A percentile compares a stretch with the other conserved stretches of the same genome.
Conservation (phyloP, 2,797 vertebrate species). For the Parauchenoglanis punctatus region DNA sequence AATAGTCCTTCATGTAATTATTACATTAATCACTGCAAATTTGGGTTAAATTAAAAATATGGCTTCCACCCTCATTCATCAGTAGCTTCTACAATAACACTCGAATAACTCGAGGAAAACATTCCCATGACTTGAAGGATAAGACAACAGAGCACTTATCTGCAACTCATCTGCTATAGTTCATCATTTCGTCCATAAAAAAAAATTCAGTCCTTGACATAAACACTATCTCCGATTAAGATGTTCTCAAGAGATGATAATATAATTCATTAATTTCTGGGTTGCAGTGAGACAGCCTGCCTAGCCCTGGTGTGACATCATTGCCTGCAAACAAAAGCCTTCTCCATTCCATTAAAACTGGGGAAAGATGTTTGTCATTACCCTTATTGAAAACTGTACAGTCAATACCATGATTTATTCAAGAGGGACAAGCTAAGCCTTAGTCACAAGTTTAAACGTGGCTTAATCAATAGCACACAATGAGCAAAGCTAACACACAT, state of each 20-base stretch:
- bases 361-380: conserved; percentile 84
- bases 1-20: background rate
- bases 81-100: background rate
- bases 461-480: conserved; percentile 79
- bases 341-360: conserved; percentile 82
- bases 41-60: background rate
- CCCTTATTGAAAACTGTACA: conserved; percentile 81
- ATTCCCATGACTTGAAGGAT: background rate
- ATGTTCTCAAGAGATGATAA: background rate
- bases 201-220: background rate
- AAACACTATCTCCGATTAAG: background rate
- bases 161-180: background rate
- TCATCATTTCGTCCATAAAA: background rate
- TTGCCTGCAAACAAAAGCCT: conserved; percentile 69
- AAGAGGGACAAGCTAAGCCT: conserved; percentile 77
- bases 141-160: background rate
- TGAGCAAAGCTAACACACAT: conserved; percentile 73
- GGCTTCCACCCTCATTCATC: background rate
- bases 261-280: conserved; percentile 51
- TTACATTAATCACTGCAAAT: background rate
- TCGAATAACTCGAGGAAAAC: too few relatives aligned
- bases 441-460: conserved; percentile 80
- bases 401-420: conserved; percentile 84
- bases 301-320: conserved; percentile 67
- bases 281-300: conserved; percentile 74